These are phyloP conservation scores for Pachliopta kotzebuea DNA, from an alignment of 2,888 invertebrate genomes.

Conservation along the genomic window DNA sequence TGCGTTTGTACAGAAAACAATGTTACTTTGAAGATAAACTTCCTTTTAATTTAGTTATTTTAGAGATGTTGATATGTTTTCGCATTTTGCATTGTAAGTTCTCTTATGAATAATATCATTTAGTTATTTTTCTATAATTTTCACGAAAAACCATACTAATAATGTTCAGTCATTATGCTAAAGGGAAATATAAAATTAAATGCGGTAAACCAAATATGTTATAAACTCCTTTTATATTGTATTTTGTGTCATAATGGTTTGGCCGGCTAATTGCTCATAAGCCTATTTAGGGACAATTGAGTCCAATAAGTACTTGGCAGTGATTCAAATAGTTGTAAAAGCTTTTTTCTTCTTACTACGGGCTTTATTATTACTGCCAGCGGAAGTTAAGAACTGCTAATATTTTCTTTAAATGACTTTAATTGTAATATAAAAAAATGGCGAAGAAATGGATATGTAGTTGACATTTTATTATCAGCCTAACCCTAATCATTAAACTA, in stretches of 20 bases:
- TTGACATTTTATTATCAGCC: background rate
- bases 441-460: no score
- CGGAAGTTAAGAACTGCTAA: background rate
- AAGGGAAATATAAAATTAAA: background rate
- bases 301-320: slow-evolving; percentile 19
- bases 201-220: background rate
- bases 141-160: background rate
- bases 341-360: slow-evolving; percentile 3
- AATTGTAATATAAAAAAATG: no score
- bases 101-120: no score
- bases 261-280: slow-evolving; percentile 23
- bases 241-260: slow-evolving; percentile 3
- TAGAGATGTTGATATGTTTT: no score
- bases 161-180: background rate
- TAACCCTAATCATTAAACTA: no score
- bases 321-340: slow-evolving; percentile 16
- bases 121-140: no score
- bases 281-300: slow-evolving; percentile 14
- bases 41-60: no score
- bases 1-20: no score
- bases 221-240: background rate
- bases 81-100: no score
- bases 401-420: background rate
- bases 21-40: no score
- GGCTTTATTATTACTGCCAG: background rate